phyloP scores from a whole-genome alignment of 2,113 vertebrate species.

The Eptatretus burgeri region DNA sequence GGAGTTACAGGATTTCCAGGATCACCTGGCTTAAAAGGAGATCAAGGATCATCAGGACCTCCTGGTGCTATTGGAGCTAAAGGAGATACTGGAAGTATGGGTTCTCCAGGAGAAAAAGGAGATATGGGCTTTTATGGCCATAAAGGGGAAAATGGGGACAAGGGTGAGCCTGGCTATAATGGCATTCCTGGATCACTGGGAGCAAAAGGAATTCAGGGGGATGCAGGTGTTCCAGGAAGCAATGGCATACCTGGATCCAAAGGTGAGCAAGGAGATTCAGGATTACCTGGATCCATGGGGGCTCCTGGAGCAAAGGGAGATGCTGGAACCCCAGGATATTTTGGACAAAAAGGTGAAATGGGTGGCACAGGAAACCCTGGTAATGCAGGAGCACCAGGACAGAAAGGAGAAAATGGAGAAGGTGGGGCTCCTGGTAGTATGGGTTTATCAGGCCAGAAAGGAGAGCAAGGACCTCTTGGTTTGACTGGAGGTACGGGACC shows the following conservation, averaged over 20 bases:
- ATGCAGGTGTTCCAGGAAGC: conserved; percentile 33
- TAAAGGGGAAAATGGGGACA: background rate
- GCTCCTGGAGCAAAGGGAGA: conserved; percentile 20
- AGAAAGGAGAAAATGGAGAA: conserved; percentile 13
- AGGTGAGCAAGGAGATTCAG: conserved; percentile 30
- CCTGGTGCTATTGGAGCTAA: background rate
- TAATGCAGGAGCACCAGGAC: background rate
- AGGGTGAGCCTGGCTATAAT: background rate
- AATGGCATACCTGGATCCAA: conserved; percentile 29
- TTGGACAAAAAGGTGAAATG: background rate
- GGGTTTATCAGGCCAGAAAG: conserved; percentile 10
- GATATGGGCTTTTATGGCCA: background rate
- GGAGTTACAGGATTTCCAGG: conserved; percentile 47
- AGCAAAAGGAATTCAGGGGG: conserved; percentile 8
- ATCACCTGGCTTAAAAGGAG: conserved; percentile 12
- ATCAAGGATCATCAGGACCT: background rate
- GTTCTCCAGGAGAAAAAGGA: background rate
- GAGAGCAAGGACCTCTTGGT: conserved; percentile 24
- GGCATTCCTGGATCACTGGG: background rate
- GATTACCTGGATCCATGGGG: conserved; percentile 36
- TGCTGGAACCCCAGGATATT: background rate
- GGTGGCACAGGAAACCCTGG: background rate
- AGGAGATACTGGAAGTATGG: background rate
- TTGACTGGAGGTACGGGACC: conserved; percentile 20
- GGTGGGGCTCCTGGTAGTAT: conserved; percentile 26